Evolutionary conservation across 2,113 vertebrate species (phyloP), one percentile per base, ranked within the genome.

Genomic region (Gymnogyps californianus): DNA sequence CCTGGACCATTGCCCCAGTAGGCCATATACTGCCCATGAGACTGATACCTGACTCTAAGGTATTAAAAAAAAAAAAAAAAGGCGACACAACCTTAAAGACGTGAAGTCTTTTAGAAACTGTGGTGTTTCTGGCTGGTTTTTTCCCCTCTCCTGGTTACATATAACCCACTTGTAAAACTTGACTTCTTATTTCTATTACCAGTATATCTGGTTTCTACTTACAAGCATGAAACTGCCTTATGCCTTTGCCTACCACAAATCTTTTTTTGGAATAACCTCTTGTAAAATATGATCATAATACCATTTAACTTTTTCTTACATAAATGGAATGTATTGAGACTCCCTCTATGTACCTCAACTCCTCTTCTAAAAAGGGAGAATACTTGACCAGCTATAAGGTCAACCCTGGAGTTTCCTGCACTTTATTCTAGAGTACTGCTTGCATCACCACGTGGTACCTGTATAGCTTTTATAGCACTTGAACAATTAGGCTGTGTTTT

Each of bases 1-100:
- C 7, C 6, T 1, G 72, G 64, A 26, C 54, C 6, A 1, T 2
- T 36, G 59, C 15, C 18, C 36, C 15, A 4, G 10, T 1, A 4
- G 58, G 28, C 40, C 5, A 9, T 7, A 7, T 1, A 3, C 36
- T 29, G 17, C 42, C 55, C 7, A 5, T 5, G 49, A 71, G 49
- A n/a, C 34, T 11, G 34, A 40, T 34, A 31, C 29, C 47, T 32
- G 66, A 13, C 19, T 67, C 47, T 3, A 22, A 34, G 29, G 22
- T 36, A 36, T 31, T 40, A 7, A 54, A 46, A n/a, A 82, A 51
- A 29, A 40, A 42, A 66, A 54, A 26, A 16, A 52, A 18, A 28
- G 8, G 17, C 6, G 7, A 20, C 32, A 54, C 38, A n/a, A n/a
- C 31, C 46, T 77, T 5, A 32, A 81, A 58, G 26, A 44, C 28